A percentile compares a stretch with the other conserved stretches of the same genome.
Evolutionary conservation across 2,113 vertebrate genomes (phyloP).

Genomic region (Podiceps cristatus): DNA sequence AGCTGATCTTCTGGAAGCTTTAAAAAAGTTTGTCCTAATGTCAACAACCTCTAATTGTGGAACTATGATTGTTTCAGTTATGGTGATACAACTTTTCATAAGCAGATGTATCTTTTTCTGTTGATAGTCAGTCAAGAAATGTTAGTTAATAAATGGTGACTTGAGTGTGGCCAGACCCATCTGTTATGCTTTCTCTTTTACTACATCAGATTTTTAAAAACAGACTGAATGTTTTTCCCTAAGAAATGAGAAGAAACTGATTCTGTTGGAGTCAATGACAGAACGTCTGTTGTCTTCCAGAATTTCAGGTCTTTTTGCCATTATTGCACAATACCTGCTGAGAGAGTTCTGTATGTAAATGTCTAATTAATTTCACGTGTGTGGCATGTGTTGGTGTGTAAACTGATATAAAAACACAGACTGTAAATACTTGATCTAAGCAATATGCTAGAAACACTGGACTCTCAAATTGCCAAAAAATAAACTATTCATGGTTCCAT

Average conservation of each 20-base stretch:
- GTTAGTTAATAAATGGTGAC: neutral
- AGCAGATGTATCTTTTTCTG: neutral
- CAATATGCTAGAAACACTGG: neutral
- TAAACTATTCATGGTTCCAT: neutral
- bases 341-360: neutral
- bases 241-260: neutral
- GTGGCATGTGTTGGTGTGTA: neutral
- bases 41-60: neutral
- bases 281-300: neutral
- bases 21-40: neutral
- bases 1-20: neutral
- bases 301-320: neutral
- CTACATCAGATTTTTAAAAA: neutral
- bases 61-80: neutral
- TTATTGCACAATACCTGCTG: neutral
- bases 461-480: neutral
- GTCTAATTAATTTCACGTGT: neutral
- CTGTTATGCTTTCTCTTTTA: neutral
- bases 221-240: neutral
- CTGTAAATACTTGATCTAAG: neutral
- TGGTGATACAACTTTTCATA: neutral
- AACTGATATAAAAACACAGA: neutral
- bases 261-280: neutral
- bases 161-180: neutral
- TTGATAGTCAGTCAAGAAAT: neutral